Evolutionary conservation across 2,888 invertebrate genomes (phyloP).

Genomic region (Cephonodes hylas): DNA sequence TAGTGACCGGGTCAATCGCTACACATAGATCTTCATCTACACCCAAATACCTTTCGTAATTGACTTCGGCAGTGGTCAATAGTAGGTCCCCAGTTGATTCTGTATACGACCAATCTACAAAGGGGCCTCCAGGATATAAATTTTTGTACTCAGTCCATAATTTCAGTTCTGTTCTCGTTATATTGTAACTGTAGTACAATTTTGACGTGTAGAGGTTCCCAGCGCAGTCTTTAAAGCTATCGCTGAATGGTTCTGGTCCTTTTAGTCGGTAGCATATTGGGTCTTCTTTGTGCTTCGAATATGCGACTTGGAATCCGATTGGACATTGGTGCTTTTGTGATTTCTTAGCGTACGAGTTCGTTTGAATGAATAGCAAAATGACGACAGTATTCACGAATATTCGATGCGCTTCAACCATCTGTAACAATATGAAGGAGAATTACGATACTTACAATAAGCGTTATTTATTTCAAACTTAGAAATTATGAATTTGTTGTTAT

Average conservation of each 20-base stretch:
- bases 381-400: constrained; percentile 31
- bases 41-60: constrained; percentile 35
- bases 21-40: constrained; percentile 59
- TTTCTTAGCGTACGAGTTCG: constrained; percentile 32
- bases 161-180: constrained; percentile 42
- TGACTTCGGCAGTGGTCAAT: constrained; percentile 44
- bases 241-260: constrained; percentile 58
- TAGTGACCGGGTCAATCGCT: constrained; percentile 50
- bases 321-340: constrained; percentile 49
- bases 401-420: constrained; percentile 50
- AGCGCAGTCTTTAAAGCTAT: constrained; percentile 59
- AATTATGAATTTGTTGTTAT: no score
- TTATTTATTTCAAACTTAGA: neutral
- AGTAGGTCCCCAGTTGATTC: constrained; percentile 49
- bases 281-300: constrained; percentile 33
- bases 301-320: constrained; percentile 56
- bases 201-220: constrained; percentile 61
- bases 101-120: constrained; percentile 63
- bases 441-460: neutral
- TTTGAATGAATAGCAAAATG: constrained; percentile 38
- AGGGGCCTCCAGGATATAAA: constrained; percentile 66
- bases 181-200: constrained; percentile 48
- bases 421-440: constrained; percentile 30
- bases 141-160: constrained; percentile 72
- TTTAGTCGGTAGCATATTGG: constrained; percentile 64